Conservation (phyloP, 2,113 vertebrate species). For the Glareola pratincola region DNA sequence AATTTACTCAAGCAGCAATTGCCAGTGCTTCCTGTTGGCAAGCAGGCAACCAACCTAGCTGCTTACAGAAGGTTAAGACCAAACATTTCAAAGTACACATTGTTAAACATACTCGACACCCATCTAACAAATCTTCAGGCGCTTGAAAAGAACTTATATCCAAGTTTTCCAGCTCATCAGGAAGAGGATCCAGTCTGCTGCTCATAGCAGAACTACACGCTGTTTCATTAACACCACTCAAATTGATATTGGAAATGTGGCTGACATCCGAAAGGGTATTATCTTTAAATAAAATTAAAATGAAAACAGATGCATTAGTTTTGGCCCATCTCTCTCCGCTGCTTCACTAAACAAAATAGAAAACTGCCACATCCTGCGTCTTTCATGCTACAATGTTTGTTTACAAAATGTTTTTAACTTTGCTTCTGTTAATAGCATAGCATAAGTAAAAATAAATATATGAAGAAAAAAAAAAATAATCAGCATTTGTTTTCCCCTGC, state of each 20-base stretch:
- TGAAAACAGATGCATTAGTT: not conserved
- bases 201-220: constrained; percentile 71
- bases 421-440: not conserved
- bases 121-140: constrained; percentile 90
- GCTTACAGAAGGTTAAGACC: not conserved
- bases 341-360: not conserved
- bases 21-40: not conserved
- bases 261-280: constrained; percentile 87
- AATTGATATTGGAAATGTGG: constrained; percentile 87
- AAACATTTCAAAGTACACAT: not conserved
- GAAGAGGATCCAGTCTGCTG: constrained; percentile 77
- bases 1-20: not conserved
- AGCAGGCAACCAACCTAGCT: not conserved
- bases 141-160: constrained; percentile 82
- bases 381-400: not conserved
- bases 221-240: constrained; percentile 84
- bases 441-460: not conserved
- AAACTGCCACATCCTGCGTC: not conserved
- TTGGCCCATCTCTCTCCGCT: not conserved
- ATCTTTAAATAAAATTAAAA: constrained; percentile 62
- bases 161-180: constrained; percentile 83
- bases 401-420: not conserved
- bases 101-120: constrained; percentile 85
- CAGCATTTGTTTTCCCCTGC: not conserved
- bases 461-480: not conserved